Percentiles rank a stretch among this genome's conserved stretches.
Evolutionary conservation across 2,888 invertebrate genomes (phyloP).

Genomic region (Rambutsinella grinnellia): DNA sequence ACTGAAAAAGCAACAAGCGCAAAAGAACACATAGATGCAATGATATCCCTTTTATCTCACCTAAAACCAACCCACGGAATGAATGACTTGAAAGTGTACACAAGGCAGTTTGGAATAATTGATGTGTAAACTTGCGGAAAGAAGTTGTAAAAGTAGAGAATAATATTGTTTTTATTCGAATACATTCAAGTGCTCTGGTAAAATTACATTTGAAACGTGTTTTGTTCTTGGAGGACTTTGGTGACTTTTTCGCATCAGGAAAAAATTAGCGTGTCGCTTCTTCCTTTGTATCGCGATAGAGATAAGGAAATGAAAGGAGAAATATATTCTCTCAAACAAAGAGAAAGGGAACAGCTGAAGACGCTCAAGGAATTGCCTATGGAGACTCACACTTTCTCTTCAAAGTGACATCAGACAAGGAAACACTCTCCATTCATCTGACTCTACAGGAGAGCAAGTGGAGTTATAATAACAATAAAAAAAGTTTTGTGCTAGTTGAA

Average conservation of each 20-base stretch:
- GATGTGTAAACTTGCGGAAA: neutral
- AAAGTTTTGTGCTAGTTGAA: neutral
- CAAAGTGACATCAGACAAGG: constrained; percentile 16
- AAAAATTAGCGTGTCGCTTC: neutral
- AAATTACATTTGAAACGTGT: too few species aligned
- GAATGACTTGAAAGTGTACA: neutral
- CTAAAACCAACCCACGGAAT: neutral
- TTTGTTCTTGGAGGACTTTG: too few species aligned
- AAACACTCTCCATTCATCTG: neutral
- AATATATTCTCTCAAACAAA: neutral
- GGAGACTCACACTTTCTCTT: neutral
- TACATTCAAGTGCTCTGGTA: too few species aligned
- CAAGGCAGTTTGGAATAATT: neutral
- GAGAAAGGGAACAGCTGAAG: neutral
- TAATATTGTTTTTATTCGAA: neutral
- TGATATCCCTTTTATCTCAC: too few species aligned
- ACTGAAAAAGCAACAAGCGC: neutral
- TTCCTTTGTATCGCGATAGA: neutral
- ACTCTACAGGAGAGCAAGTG: neutral
- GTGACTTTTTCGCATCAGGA: neutral
- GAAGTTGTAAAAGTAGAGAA: neutral
- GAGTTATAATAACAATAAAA: neutral
- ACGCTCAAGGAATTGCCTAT: neutral
- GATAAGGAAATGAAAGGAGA: neutral
- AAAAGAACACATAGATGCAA: too few species aligned